A percentile compares a stretch with the other conserved stretches of the same genome.
phyloP scores from a whole-genome alignment of 2,888 invertebrate genomes.

The Diabrotica balteata region DNA sequence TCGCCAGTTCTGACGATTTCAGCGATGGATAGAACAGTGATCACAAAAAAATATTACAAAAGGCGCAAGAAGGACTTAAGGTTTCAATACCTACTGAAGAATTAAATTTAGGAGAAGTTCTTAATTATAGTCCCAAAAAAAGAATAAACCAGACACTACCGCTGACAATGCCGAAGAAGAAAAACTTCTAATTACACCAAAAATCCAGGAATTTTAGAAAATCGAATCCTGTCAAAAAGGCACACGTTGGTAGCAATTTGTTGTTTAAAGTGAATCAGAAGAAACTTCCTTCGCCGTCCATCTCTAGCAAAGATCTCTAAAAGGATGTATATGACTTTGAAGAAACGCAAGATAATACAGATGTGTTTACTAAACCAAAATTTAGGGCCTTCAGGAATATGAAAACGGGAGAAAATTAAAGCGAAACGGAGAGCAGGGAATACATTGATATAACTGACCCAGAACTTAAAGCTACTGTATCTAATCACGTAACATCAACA shows the following conservation, averaged over 20 bases:
- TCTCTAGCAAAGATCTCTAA: conserved; percentile 23
- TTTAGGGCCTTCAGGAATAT: conserved; percentile 43
- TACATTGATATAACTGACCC: conserved; percentile 43
- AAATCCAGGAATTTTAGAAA: conserved; percentile 40
- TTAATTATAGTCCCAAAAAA: conserved; percentile 54
- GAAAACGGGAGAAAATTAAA: conserved; percentile 30
- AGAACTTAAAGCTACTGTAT: conserved; percentile 51
- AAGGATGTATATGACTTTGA: conserved; percentile 62
- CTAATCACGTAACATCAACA: conserved; percentile 47
- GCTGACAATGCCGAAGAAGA: conserved; percentile 14
- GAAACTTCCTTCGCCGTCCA: conserved; percentile 32
- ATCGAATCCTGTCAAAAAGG: conserved; percentile 49
- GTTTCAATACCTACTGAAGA: conserved; percentile 71
- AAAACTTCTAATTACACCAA: conserved; percentile 17
- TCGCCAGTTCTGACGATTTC: neutral
- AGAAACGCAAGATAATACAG: conserved; percentile 61
- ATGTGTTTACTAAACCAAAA: conserved; percentile 51
- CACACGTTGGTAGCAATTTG: conserved; percentile 45
- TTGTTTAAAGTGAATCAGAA: conserved; percentile 49
- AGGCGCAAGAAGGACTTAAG: conserved; percentile 72
- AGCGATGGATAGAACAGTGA: conserved; percentile 45
- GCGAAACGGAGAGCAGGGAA: conserved; percentile 37
- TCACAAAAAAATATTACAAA: conserved; percentile 70
- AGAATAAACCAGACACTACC: conserved; percentile 32
- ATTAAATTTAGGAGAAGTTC: conserved; percentile 64